Base-by-base conservation (phyloP, 2,113 vertebrate species). In the Muntiacus muntjak region DNA sequence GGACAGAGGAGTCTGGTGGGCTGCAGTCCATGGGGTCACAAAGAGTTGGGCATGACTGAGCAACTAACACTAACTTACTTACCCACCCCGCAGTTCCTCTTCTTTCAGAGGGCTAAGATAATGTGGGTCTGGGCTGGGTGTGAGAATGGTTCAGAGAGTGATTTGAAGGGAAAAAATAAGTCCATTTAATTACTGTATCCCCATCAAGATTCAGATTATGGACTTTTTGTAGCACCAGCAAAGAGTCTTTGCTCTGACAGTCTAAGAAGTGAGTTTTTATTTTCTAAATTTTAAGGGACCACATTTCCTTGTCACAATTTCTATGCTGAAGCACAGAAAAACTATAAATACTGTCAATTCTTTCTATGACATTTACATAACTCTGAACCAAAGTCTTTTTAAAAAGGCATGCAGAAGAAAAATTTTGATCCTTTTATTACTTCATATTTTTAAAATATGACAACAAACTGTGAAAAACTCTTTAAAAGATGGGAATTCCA, bases 301-400 rank as follows among this genome's bases (percentile, higher is more conserved):
- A 82, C 2, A 81, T 82, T 83, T 91, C 21, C 92, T 76, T 87
- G 50, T 87, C 30, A 78, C 19, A 76, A 76, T 45, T 94, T 92
- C 12, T 96, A 25, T 83, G 33, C 4, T 40, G 50, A 28, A 79
- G 2, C 28, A 64, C 16, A 67, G 14, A 74, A 87, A 90, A 79
- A 4, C 0, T 17, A 4, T 67, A 10, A 83, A 78, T 4, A 4
- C 9, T 67, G 33, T 52, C 12, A 45, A 13, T 81, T 57, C 23
- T 76, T 96, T 40, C 43, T 16, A 33, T 64, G 43, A 54, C 3
- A 87, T 8, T n/a, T 91, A 5, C 5, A 52, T 45, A 81, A 28
- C 12, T 71, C 8, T 83, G 36, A 93, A 87, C 26, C 11, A 91
- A 86, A 62, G 89, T 55, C 33, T 94, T 5, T 89, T 64, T 36